Evolutionary conservation across 92 coral and sea anemone species (phyloP).

Genomic region (Isaurus tuberculatus): DNA sequence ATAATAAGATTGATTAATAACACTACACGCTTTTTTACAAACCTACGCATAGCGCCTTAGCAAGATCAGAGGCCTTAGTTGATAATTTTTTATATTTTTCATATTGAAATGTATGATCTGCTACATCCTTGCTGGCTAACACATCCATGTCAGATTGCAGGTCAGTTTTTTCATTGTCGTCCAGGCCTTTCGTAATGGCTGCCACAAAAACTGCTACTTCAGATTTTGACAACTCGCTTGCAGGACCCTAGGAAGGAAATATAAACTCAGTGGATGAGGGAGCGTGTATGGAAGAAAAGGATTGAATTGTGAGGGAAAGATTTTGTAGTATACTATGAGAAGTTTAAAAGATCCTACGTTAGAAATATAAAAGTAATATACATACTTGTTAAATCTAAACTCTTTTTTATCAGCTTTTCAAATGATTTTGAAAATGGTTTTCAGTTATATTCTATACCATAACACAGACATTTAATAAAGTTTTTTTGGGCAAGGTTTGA

Average conservation of each 20-base stretch:
- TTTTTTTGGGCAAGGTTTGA: too few relatives aligned
- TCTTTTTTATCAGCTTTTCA: too few relatives aligned
- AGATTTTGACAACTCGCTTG: neutral
- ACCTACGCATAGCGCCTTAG: constrained; percentile 35
- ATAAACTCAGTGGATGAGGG: neutral
- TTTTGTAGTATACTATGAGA: too few relatives aligned
- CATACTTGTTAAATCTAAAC: too few relatives aligned
- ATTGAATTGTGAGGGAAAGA: too few relatives aligned
- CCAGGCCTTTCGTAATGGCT: constrained; percentile 7
- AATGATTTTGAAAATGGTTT: too few relatives aligned
- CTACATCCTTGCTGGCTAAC: constrained; percentile 28
- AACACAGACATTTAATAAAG: too few relatives aligned
- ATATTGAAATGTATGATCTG: constrained; percentile 14
- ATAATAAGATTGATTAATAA: too few relatives aligned
- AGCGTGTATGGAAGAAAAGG: too few relatives aligned
- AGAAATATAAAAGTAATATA: too few relatives aligned
- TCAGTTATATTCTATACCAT: too few relatives aligned
- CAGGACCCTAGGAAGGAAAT: constrained; percentile 15
- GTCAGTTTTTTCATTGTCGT: neutral
- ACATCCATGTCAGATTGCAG: constrained; percentile 28
- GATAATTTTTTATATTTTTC: neutral
- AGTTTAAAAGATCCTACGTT: too few relatives aligned
- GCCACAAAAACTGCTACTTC: constrained; percentile 29
- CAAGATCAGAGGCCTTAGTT: neutral
- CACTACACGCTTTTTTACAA: neutral